Base-by-base conservation (phyloP, 2,113 vertebrate species). In the Pomatorhinus ruficollis region DNA sequence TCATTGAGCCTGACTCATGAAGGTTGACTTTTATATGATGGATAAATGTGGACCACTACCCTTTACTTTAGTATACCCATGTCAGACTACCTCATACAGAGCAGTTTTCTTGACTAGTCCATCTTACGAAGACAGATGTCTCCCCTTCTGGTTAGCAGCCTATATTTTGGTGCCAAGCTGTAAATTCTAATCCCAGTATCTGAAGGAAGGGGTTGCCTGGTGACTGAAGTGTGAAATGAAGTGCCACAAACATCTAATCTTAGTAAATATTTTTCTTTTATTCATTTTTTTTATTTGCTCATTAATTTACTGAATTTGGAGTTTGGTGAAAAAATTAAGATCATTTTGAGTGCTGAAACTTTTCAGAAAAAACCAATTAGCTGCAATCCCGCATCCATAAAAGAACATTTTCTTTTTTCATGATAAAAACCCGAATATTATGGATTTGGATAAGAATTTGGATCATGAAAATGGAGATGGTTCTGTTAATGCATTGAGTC, bases 201-300 rank as follows among this genome's bases (percentile, higher is more conserved):
- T 61, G 57, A 90, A 89, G 24, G 42, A 78, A 63, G 33, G 2
- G 12, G 33, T 74, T 89, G 28, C 65, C n/a, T 82, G 79, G 50
- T 85, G 89, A 94, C 28, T 87, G 66, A 89, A 93, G 79, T 81
- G 37, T 83, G 85, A 96, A 97, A 95, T 93, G 72, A 96, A 81
- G 44, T 80, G 50, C 27, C 66, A 74, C 9, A 80, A 87, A 61
- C 18, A 60, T 59, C n/a, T 84, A 18, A 65, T 83, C 22, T 59
- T 49, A 30, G 64, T 54, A 90, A 94, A 74, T 83, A 89, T 79
- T 90, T 84, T 94, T 94, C 52, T 15, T 74, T 66, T 77, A 59
- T 54, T 75, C 37, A 37, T 37, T 69, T 31, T 81, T 33, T 80
- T 77, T 25, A 42, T 64, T 42, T 53, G 5, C 11, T 54, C 87